Evolutionary conservation across 2,888 invertebrate genomes (phyloP), one percentile per base, ranked within the genome.

Genomic region (Globia sparganii): DNA sequence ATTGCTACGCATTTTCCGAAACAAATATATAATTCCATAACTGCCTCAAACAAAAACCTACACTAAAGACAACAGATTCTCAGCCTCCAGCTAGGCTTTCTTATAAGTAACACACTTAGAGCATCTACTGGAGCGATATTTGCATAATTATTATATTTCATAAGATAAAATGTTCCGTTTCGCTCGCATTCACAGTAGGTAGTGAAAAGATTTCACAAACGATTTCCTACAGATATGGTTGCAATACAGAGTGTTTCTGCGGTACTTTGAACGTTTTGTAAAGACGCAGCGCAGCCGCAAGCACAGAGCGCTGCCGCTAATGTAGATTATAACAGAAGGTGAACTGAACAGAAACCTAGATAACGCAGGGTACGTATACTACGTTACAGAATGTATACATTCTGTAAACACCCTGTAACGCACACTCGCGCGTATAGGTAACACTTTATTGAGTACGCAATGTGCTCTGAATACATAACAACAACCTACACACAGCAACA

Each of bases 201-300:
- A 37, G 49, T 43, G 72, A 76, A 76, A 76, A 70, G 53, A 76
- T 84, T 49, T 59, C 80, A 43, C 64, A 49, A 61, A 68, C 74
- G 62, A 80, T 61, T 62, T 72, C 81, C 61, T 65, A 28, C 71
- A 72, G 81, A 71, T 68, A 43, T 37, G 67, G 67, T 77, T 81
- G 68, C 64, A 73, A 81, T 66, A 81, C 77, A 81, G 49, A 85
- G 56, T 66, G 71, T 58, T 18, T 43, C 65, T 25, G 69, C 37
- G 75, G 37, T 56, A 25, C 74, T 62, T 46, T 34, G 37, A 25
- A 61, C 67, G 61, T 71, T 73, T 43, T 34, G 64, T 77, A n/a
- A 71, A 21, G 56, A 58, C 34, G 40, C 49, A 9, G 3, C 67
- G 61, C 21, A 18, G 72, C 11, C n/a, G 65, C 58, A 25, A 62